Base-by-base conservation (phyloP, 1,140 invertebrate species). In the Parasteatoda tepidariorum region DNA sequence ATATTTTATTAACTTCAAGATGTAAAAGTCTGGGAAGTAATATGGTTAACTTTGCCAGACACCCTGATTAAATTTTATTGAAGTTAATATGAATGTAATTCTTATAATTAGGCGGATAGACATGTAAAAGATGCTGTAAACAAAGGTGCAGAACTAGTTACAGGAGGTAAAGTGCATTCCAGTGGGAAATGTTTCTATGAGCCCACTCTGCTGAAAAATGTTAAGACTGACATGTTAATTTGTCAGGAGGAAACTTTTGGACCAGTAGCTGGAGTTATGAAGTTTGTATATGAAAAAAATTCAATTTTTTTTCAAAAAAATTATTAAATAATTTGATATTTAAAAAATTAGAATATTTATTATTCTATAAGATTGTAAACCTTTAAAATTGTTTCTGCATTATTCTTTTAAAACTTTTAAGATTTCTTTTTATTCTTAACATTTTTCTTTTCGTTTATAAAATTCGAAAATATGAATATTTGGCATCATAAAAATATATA, bases 201-300 rank as follows among this genome's bases (percentile, higher is more conserved):
- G 85, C 97, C 98, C 22, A 99, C 98, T 0, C 88, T 99, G 22
- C 87, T 99, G 3, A 93, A 94, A 1, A 91, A 94, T 89, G 93
- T 99, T 3, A 95, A 92, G 18, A 86, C 91, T 26, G 90, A 94
- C 33, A 98, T 98, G 94, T 88, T 92, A 74, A 93, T 97, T 75
- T 96, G 94, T 86, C 89, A 90, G 7, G 95, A 97, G 87, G 98
- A 99, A 91, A 95, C 99, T 76, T 99, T 99, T 91, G 98, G 98
- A 0, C 98, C 98, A 0, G 93, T 99, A 15, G 95, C 94, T 76
- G 92, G 94, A 7, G 92, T 97, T 86, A 92, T 96, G 74, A 96
- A 94, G 90, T 92, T 89, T 89, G 86, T 86, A 24, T 59, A 26
- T 28, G 1, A 1, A 15, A 7, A 1, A 2, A 13, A 3, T 1